Conservation (phyloP, 1,140 invertebrate species). For the Drosophila subobscura region DNA sequence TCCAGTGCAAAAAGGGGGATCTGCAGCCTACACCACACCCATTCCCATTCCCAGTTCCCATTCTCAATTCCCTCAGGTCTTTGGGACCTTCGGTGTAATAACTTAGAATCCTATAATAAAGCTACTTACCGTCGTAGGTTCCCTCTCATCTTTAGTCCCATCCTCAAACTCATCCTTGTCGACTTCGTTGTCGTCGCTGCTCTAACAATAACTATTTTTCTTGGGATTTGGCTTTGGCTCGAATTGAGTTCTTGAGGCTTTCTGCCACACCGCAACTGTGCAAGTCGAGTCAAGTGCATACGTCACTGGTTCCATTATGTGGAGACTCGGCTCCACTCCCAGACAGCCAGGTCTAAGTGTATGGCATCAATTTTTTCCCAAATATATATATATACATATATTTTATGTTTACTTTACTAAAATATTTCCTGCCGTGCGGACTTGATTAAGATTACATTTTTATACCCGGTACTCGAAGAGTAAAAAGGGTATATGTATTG, state of each 20-base stretch:
- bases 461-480: no score
- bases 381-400: constrained; percentile 1
- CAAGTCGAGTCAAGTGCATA: constrained; percentile 73
- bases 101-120: constrained; percentile 80
- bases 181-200: constrained; percentile 21
- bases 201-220: constrained; percentile 73
- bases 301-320: constrained; percentile 58
- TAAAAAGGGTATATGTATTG: no score
- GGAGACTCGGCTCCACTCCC: neutral
- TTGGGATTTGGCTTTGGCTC: constrained; percentile 60
- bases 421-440: constrained; percentile 46
- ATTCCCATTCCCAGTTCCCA: constrained; percentile 16
- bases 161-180: neutral
- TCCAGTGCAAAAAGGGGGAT: constrained; percentile 50
- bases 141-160: neutral
- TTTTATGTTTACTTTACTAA: constrained; percentile 38
- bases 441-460: constrained; percentile 64
- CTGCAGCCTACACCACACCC: constrained; percentile 36
- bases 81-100: constrained; percentile 53
- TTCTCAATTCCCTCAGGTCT: constrained; percentile 22
- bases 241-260: constrained; percentile 57
- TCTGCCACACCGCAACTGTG: constrained; percentile 61
- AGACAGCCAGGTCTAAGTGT: constrained; percentile 32
- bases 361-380: constrained; percentile 25
- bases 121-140: constrained; percentile 62